phyloP scores from a whole-genome alignment of 1,140 invertebrate species.

The Laupala kohalensis region DNA sequence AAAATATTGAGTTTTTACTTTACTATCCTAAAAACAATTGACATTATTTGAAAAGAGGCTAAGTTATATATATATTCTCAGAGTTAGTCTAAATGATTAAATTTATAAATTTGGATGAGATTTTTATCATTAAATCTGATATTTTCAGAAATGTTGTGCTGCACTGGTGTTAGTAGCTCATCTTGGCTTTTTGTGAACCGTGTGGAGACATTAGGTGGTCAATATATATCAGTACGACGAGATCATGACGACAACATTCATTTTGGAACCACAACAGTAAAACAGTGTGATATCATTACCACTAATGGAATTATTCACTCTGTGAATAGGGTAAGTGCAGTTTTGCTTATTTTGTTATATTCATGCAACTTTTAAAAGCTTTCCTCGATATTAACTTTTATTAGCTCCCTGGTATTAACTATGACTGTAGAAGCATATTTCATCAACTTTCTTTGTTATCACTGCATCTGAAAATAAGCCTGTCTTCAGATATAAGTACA shows the following conservation, averaged over 20 bases:
- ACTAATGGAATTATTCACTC: conserved; percentile 45
- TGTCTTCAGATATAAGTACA: not conserved
- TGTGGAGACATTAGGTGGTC: conserved; percentile 32
- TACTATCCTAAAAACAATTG: no score
- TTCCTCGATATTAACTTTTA: not conserved
- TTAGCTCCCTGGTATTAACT: not conserved
- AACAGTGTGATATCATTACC: conserved; percentile 41
- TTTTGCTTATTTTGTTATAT: not conserved
- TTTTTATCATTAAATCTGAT: no score
- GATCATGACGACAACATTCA: conserved; percentile 34
- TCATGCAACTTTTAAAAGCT: not conserved
- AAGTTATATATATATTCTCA: no score
- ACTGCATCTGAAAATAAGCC: not conserved
- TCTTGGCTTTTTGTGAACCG: conserved; percentile 37
- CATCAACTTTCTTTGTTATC: not conserved
- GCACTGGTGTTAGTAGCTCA: conserved; percentile 37
- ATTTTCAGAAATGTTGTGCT: conserved; percentile 41
- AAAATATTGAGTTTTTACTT: no score
- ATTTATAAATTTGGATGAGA: no score
- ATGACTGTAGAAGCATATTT: not conserved
- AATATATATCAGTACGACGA: conserved; percentile 31
- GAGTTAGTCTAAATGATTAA: no score
- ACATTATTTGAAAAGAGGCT: no score
- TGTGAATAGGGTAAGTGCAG: conserved; percentile 33
- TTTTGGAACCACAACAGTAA: conserved; percentile 37